phyloP scores from a whole-genome alignment of 1,140 invertebrate species.

The Bombus waltoni region DNA sequence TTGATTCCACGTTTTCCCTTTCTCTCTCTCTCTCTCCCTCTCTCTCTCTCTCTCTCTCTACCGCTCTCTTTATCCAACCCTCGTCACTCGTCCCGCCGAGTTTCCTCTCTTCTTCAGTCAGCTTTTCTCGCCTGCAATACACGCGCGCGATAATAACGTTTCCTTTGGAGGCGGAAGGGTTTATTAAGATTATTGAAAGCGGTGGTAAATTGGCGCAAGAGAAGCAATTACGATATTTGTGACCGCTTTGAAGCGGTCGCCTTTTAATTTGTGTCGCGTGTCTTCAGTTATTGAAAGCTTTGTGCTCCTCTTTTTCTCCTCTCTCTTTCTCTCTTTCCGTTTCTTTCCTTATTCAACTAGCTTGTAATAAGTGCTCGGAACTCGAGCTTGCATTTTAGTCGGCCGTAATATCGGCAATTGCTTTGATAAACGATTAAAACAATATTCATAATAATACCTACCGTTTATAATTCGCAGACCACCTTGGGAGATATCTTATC shows the following conservation, averaged over 20 bases:
- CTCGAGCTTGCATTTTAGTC: neutral
- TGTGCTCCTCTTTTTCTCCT: neutral
- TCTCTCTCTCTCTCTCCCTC: neutral
- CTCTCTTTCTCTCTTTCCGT: neutral
- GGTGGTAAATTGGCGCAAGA: slow-evolving; percentile 18
- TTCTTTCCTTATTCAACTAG: neutral
- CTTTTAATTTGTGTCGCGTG: neutral
- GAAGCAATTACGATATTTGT: slow-evolving; percentile 40
- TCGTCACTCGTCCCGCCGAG: no score
- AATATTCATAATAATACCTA: neutral
- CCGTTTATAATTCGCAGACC: neutral
- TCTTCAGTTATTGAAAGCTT: slow-evolving; percentile 1
- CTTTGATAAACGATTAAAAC: neutral
- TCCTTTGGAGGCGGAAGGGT: slow-evolving; percentile 13
- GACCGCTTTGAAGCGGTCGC: neutral
- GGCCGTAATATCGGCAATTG: neutral
- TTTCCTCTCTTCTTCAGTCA: slow-evolving; percentile 14
- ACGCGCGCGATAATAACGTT: slow-evolving; percentile 31
- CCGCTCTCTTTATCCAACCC: neutral
- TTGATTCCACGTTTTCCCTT: slow-evolving; percentile 1
- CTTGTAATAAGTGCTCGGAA: neutral
- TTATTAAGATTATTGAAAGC: slow-evolving; percentile 50
- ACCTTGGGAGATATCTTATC: neutral
- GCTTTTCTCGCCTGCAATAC: slow-evolving; percentile 28
- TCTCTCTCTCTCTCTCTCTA: neutral